These are phyloP conservation scores for Chamaedrilus cognettii DNA, from an alignment of 2,888 invertebrate species.

Conservation along the genomic window DNA sequence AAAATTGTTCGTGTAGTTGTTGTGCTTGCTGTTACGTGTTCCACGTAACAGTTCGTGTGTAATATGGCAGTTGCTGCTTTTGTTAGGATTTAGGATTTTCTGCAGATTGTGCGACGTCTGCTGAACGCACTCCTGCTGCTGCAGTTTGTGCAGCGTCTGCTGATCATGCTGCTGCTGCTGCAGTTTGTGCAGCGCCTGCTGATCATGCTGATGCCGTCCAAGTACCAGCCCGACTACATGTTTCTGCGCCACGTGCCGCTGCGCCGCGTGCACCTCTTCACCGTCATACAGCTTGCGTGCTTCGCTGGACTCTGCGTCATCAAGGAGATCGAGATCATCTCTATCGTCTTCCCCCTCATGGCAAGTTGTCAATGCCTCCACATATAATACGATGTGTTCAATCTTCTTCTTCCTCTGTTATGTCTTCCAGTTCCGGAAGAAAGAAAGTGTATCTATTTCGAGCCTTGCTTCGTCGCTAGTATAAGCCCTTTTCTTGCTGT, in stretches of 20 bases:
- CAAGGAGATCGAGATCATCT: slow-evolving; percentile 82
- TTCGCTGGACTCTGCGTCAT: slow-evolving; percentile 58
- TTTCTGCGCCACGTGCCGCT: slow-evolving; percentile 96
- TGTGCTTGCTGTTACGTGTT: no score
- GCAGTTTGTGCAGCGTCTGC: slow-evolving; percentile 91
- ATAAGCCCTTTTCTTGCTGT: no score
- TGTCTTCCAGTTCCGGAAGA: no score
- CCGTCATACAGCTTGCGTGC: slow-evolving; percentile 58
- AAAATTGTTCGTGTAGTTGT: no score
- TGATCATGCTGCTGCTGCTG: slow-evolving; percentile 92
- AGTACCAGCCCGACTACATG: slow-evolving; percentile 98
- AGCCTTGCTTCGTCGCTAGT: no score
- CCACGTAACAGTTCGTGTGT: no score
- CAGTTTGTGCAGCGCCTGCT: slow-evolving; percentile 94
- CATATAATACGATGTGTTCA: no score
- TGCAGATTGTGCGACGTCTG: not conserved
- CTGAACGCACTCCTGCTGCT: slow-evolving; percentile 26
- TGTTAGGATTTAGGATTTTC: no score
- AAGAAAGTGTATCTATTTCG: no score
- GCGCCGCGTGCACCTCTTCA: slow-evolving; percentile 67
- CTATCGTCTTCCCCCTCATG: slow-evolving; percentile 98
- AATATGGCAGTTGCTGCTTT: no score
- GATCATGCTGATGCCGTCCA: slow-evolving; percentile 96
- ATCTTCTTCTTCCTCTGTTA: no score
- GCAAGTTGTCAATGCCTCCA: slow-evolving; percentile 59